Evolutionary conservation across 2,888 invertebrate genomes (phyloP), one percentile per base, ranked within the genome.

Genomic region (Physocephala rufipes): DNA sequence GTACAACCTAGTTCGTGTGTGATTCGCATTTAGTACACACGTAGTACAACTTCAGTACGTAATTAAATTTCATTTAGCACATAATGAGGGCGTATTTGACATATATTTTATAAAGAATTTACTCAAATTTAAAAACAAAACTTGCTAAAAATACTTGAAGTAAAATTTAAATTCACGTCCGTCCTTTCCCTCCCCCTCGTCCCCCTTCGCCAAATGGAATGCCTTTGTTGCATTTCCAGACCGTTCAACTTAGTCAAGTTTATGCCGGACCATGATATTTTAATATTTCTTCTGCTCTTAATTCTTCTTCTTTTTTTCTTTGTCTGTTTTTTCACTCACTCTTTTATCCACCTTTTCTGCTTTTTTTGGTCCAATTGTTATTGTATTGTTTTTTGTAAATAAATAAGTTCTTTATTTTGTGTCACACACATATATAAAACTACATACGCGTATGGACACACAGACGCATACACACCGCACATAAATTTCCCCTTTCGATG

Each of bases 401-500:
- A 65, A 70, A 66, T 58, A 61, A 43, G 13, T n/a, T 30, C 26
- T 36, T 30, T 13, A 49, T 64, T 64, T 16, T 70, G n/a, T n/a
- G n/a, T n/a, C n/a, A n/a, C n/a, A n/a, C n/a, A n/a, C n/a, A n/a
- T n/a, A n/a, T n/a, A n/a, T n/a, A n/a, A n/a, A n/a, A n/a, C n/a
- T n/a, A n/a, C n/a, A n/a, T n/a, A n/a, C n/a, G n/a, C n/a, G n/a
- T n/a, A n/a, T n/a, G n/a, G n/a, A n/a, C n/a, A n/a, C 36, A 36
- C 36, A 7, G 9, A 36, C 36, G 36, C 36, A 36, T 36, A 36
- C 59, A 67, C 15, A 45, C 45, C 36, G 9, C 9, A 36, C 36
- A 61, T 58, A 62, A 15, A 67, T 72, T 66, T 70, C 63, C 62
- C 66, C 72, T 62, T 79, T 80, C 81, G 75, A 73, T 77, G 75